Evolutionary conservation across 2,113 vertebrate genomes (phyloP).

Genomic region (Anas platyrhynchos): DNA sequence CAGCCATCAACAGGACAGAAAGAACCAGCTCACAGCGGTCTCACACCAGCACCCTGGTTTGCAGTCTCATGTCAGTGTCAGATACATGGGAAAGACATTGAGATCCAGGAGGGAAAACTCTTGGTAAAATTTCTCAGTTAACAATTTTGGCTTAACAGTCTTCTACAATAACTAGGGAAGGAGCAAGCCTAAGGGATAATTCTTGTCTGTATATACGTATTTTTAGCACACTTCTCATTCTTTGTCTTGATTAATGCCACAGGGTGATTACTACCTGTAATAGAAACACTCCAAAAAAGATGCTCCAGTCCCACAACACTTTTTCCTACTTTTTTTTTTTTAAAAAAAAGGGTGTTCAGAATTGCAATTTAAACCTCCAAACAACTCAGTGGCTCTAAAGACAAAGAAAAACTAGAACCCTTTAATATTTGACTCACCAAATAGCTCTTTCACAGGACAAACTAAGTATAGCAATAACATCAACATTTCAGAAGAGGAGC

Average conservation of each 20-base stretch:
- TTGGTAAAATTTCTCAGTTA: neutral
- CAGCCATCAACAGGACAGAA: fast-evolving
- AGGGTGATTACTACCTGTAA: neutral
- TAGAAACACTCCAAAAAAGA: neutral
- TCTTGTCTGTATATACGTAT: neutral
- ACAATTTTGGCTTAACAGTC: neutral
- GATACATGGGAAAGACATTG: neutral
- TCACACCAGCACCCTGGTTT: neutral
- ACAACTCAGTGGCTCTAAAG: neutral
- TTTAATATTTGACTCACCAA: neutral
- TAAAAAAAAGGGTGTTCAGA: neutral
- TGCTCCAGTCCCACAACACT: neutral
- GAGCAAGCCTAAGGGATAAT: neutral
- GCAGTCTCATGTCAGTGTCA: neutral
- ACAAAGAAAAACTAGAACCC: neutral
- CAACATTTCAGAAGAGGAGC: neutral
- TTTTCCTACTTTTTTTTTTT: neutral
- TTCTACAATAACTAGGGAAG: neutral
- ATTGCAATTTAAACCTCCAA: neutral
- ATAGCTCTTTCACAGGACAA: neutral
- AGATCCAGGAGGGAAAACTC: neutral
- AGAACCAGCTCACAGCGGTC: neutral
- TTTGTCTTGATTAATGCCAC: neutral
- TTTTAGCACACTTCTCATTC: neutral
- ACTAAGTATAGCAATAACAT: neutral